A percentile compares a stretch with the other conserved stretches of the same genome.
Evolutionary conservation across 1,140 invertebrate species (phyloP).

Genomic region (Odontomachus brunneus): DNA sequence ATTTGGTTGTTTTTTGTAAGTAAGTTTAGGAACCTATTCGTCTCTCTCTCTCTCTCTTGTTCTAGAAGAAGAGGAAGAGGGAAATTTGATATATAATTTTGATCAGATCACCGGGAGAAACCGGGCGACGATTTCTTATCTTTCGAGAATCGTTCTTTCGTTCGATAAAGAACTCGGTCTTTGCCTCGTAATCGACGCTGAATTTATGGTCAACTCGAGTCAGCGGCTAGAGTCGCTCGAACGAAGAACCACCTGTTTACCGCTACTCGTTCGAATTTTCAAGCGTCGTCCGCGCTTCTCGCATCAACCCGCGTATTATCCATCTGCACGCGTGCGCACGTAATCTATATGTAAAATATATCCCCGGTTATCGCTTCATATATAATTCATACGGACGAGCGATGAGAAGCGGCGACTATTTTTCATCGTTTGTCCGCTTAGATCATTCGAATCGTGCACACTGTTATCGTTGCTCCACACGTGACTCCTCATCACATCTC

Average conservation of each 20-base stretch:
- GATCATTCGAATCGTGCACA: slow-evolving; percentile 3
- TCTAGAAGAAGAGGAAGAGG: no score
- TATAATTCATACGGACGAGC: slow-evolving; percentile 25
- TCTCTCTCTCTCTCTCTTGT: no score
- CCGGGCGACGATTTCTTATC: no score
- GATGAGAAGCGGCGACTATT: not conserved
- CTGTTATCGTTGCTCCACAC: not conserved
- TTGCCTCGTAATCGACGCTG: not conserved
- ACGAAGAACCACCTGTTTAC: not conserved
- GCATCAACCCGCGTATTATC: not conserved
- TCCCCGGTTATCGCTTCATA: slow-evolving; percentile 22
- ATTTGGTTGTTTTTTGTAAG: no score
- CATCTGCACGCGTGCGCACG: not conserved
- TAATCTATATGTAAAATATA: slow-evolving; percentile 40
- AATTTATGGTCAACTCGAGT: not conserved
- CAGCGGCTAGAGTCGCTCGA: not conserved
- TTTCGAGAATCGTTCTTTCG: no score
- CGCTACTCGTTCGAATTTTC: not conserved
- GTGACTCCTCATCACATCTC: not conserved
- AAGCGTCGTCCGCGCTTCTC: not conserved
- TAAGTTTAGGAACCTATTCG: no score
- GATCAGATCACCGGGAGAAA: no score
- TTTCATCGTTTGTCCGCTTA: slow-evolving; percentile 10
- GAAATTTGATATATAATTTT: no score
- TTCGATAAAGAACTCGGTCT: not conserved